Base-by-base conservation (phyloP, 2,797 vertebrate species). In the Propithecus deckenii region DNA sequence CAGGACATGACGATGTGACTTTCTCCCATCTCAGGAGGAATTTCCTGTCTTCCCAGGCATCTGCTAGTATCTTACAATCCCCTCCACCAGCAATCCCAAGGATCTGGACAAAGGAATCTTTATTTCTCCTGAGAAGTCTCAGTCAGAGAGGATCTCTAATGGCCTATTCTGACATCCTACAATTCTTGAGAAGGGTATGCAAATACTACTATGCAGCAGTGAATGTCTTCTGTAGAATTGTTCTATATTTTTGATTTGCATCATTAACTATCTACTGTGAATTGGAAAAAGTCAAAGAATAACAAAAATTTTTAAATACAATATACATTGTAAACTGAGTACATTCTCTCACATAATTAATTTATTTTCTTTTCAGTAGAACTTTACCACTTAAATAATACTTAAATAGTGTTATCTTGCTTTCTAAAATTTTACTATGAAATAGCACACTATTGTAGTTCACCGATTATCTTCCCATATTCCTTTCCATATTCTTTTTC, bases 341-440 rank as follows among this genome's bases (percentile, higher is more conserved):
- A 32, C 18, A 46, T 93, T 80, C 4, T 30, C 23, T 90, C 50
- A 87, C 52, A 9, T 80, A 72, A 92, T 96, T n/a, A 89, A n/a
- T 41, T 81, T 61, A 25, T 96, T 91, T 86, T 50, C 43, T 55
- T 96, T 95, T 93, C 69, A 72, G 17, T 52, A 52, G 23, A 86
- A 79, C 72, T 79, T 97, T 88, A 43, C 48, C 38, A 72, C 25
- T 59, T 91, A 81, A 92, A 71, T 67, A 72, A 4, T n/a, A 78
- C 18, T 52, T 92, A 81, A 92, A 75, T 72, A 76, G 5, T 91
- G 59, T 43, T 89, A 41, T 59, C n/a, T 88, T 76, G 9, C 61
- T 41, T 86, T 74, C 41, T 80, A 69, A 50, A 84, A 71, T 50
- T 95, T 94, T 96, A 76, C n/a, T 86, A 89, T 84, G 84, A 17